Evolutionary conservation across 2,113 vertebrate species (phyloP).

Genomic region (Salvelinus alpinus): DNA sequence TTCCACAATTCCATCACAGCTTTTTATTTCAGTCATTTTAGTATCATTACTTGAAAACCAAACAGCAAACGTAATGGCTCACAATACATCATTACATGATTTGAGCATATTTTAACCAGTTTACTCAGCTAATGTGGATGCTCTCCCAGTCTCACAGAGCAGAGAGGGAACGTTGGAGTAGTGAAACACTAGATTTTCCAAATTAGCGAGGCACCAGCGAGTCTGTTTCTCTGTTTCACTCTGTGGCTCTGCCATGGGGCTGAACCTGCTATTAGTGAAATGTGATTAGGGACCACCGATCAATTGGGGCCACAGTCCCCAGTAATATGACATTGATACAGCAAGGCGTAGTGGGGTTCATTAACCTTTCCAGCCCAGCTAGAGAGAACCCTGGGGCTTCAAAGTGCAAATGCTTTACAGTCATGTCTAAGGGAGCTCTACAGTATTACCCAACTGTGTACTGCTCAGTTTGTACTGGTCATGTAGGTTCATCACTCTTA

Average conservation of each 20-base stretch:
- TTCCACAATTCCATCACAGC: background rate
- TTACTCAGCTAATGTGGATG: background rate
- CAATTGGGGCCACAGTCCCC: constrained; percentile 39
- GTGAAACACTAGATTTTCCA: constrained; percentile 24
- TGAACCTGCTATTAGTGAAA: constrained; percentile 40
- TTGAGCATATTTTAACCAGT: background rate
- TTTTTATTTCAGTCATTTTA: background rate
- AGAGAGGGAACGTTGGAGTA: background rate
- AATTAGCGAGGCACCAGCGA: constrained; percentile 42
- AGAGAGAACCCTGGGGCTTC: constrained; percentile 10
- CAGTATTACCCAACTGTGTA: background rate
- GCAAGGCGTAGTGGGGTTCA: constrained; percentile 36
- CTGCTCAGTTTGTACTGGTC: background rate
- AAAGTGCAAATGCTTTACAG: constrained; percentile 9
- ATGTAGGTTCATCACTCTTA: background rate
- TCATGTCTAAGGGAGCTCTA: background rate
- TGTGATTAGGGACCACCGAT: constrained; percentile 44
- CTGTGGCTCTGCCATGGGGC: constrained; percentile 11
- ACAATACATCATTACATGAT: background rate
- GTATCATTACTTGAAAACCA: background rate
- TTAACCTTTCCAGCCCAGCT: constrained; percentile 43
- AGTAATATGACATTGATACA: constrained; percentile 41
- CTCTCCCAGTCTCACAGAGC: background rate
- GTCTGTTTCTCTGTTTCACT: constrained; percentile 41
- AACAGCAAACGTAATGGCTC: background rate